Conservation (phyloP, 2,113 vertebrate genomes). For the Myrmecobius fasciatus region DNA sequence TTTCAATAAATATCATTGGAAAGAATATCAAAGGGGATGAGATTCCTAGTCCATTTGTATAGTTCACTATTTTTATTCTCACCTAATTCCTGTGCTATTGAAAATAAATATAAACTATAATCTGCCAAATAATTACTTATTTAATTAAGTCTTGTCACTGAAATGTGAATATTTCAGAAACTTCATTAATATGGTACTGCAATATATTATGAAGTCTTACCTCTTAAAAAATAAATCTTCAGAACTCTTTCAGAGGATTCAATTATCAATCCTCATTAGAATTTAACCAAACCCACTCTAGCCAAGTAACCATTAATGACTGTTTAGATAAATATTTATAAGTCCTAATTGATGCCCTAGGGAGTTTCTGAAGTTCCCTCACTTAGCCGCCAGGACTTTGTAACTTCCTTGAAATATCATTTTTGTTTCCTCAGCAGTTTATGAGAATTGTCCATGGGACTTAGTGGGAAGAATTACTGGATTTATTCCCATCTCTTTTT, state of each 20-base stretch:
- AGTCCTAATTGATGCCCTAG: neutral
- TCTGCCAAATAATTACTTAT: neutral
- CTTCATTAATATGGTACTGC: neutral
- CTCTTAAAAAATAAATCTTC: neutral
- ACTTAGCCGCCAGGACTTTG: neutral
- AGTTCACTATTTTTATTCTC: neutral
- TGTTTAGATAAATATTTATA: neutral
- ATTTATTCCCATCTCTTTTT: neutral
- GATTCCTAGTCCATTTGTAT: neutral
- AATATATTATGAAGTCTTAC: neutral
- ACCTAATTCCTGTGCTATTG: neutral
- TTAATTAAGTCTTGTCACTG: neutral
- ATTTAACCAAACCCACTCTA: neutral
- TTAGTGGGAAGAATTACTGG: neutral
- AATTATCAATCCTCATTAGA: neutral
- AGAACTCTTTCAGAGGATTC: neutral
- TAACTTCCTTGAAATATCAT: neutral
- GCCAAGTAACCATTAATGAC: neutral
- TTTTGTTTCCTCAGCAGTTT: neutral
- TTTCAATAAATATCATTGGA: neutral
- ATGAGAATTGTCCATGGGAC: neutral
- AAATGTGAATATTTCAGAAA: neutral
- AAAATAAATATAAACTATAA: neutral
- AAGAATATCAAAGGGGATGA: neutral
- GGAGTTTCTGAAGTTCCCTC: neutral